Base-by-base conservation (phyloP, 2,113 vertebrate species). In the Pseudorhombus dupliciocellatus region DNA sequence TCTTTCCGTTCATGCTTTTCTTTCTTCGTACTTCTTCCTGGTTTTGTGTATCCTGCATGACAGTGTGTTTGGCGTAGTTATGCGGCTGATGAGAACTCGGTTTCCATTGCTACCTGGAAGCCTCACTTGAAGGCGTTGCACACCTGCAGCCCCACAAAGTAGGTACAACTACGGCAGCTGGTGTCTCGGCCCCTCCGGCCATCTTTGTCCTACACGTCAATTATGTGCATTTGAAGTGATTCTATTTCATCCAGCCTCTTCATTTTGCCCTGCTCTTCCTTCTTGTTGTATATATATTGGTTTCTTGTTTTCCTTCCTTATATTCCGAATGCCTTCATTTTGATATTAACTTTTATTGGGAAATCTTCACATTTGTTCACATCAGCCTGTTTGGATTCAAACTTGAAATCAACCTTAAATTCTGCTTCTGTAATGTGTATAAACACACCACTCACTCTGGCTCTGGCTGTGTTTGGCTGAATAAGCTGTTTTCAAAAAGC, bases 71-170 rank as follows among this genome's bases (percentile, higher is more conserved):
- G 97, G 96, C 96, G 96, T 91, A 98, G 96, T 94, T 98, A 98
- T 87, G 95, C 96, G 88, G 97, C 97, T 93, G 97, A 98, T 94
- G 96, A 97, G 95, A 97, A 97, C 93, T 98, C 96, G 74, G 96
- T 98, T 94, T 99, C 97, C 95, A 93, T 98, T 94, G 97, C 97
- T 92, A 98, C 97, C 94, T 99, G 97, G 97, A 98, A 98, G 95
- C 97, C 97, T 86, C 96, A 98, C 94, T 93, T 99, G 96, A 98
- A 97, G 95, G 96, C 96, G 91, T 94, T 98, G 94, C 97, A 98
- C 93, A 97, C 96, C 96, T 99, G 97, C 96, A 98, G 97, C 91
- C 96, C 96, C 87, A 95, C 95, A 93, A 98, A 98, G 97, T 98
- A 98, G 95, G 97, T 98, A 87, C 92, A 95, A 92, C 84, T 88